Evolutionary conservation across 2,888 invertebrate species (phyloP), one percentile per base, ranked within the genome.

Genomic region (Lepetodrilus schrolli): DNA sequence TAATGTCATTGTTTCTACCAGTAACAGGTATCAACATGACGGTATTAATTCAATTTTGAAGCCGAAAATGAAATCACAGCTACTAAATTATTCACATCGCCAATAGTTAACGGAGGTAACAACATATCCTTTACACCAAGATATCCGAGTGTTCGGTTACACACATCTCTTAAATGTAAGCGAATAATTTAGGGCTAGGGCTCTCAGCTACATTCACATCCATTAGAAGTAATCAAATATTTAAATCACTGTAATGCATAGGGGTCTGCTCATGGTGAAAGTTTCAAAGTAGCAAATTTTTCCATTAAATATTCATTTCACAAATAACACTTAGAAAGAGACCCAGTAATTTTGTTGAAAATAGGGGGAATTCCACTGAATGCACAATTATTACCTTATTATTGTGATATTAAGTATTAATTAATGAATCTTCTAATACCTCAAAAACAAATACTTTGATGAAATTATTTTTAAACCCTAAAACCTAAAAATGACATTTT

Each of bases 21-120:
- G 58, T 30, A 58, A 58, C 58, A 17, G 34, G 43, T 43, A 43
- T 43, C 43, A n/a, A n/a, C n/a, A n/a, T n/a, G n/a, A n/a, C n/a
- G n/a, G n/a, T n/a, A n/a, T n/a, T 43, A 43, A 43, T 13, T 17
- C n/a, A 17, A 43, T 43, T 43, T 43, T 43, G n/a, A 43, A 17
- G 8, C 17, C 17, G 17, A 43, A 43, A 17, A 8, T 43, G 17
- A 17, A 43, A 43, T 43, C 43, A 43, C 13, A 43, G 8, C 13
- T 7, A 43, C 4, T 43, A 43, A 43, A 43, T 43, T 43, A 43
- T 43, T 43, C 1, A 43, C 13, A 17, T 17, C 43, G 17, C 17
- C 13, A 43, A 17, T 43, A 17, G 43, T 43, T 13, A 13, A 17
- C 8, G 43, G 43, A 43, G n/a, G n/a, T n/a, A n/a, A n/a, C n/a